These are phyloP conservation scores for Ridgeia piscesae DNA, from an alignment of 1,140 invertebrate genomes.

Conservation along the genomic window DNA sequence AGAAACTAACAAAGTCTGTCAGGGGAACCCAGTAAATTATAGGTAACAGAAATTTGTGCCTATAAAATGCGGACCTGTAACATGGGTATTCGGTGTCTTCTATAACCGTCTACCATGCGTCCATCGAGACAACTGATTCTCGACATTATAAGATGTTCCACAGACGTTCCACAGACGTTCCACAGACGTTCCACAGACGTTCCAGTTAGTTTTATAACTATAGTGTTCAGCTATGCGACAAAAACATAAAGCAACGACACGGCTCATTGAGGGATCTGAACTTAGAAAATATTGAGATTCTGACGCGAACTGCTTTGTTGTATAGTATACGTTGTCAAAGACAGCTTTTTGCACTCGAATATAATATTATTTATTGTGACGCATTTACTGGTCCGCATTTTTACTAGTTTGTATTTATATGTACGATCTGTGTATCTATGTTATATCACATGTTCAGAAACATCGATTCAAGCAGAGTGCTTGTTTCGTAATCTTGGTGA, in stretches of 20 bases:
- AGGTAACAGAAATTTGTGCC: too few relatives aligned
- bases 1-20: too few relatives aligned
- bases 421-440: neutral
- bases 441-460: neutral
- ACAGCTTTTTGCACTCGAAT: neutral
- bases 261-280: neutral
- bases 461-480: neutral
- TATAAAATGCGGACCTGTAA: too few relatives aligned
- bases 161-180: neutral
- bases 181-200: neutral
- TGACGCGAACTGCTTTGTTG: neutral
- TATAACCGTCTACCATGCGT: neutral
- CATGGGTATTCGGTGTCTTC: neutral
- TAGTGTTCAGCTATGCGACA: neutral
- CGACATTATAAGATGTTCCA: too few relatives aligned
- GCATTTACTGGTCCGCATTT: neutral
- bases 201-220: neutral
- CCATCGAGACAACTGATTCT: neutral
- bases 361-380: constrained; percentile 1
- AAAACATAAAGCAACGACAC: neutral
- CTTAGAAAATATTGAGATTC: neutral
- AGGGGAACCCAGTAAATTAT: too few relatives aligned
- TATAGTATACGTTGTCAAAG: neutral
- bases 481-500: neutral
- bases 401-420: constrained; percentile 1